Evolutionary conservation across 2,113 vertebrate genomes (phyloP), one percentile per base, ranked within the genome.

Genomic region (Corythaeola cristata): DNA sequence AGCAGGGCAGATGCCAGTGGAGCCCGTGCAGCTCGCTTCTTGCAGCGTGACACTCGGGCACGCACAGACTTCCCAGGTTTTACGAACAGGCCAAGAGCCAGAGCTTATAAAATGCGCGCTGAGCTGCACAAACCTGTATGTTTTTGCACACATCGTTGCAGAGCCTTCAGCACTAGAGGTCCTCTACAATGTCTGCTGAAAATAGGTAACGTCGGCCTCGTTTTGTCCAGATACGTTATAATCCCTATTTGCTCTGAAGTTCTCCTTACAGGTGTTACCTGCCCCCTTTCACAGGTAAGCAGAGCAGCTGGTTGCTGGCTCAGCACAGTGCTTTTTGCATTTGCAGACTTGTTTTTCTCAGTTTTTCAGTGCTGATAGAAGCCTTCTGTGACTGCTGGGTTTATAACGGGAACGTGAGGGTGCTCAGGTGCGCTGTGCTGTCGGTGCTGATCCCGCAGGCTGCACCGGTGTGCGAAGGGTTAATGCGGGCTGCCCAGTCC

Each of bases 371-470:
- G 60, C 62, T 55, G 39, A 26, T 24, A 32, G 12, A 66, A 90
- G 66, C 28, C 35, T 66, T 21, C 32, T 16, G 52, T 50, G 39
- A 20, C 27, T 49, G 10, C 30, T 1, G 5, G 16, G 20, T 69
- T 32, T 33, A 32, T 50, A 60, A 55, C 4, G 2, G 26, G 6
- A 56, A 16, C 3, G 1, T 1, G 24, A 18, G 44, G 9, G 20
- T 1, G 55, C 39, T 6, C 6, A 55, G 66, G 24, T 32, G 28
- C 4, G 0, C 30, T 2, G 21, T 9, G 63, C 49, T 22, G 53
- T 8, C 14, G 5, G 50, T 20, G 32, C 30, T 1, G 1, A 32
- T 12, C 53, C 32, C 4, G 0, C 32, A 27, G 63, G 26, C n/a
- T 71, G 30, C 26, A 0, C 72, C 24, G 10, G 67, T 59, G 24